These are phyloP conservation scores for Hestina assimilis DNA, from an alignment of 1,140 invertebrate genomes.

Conservation along the genomic window DNA sequence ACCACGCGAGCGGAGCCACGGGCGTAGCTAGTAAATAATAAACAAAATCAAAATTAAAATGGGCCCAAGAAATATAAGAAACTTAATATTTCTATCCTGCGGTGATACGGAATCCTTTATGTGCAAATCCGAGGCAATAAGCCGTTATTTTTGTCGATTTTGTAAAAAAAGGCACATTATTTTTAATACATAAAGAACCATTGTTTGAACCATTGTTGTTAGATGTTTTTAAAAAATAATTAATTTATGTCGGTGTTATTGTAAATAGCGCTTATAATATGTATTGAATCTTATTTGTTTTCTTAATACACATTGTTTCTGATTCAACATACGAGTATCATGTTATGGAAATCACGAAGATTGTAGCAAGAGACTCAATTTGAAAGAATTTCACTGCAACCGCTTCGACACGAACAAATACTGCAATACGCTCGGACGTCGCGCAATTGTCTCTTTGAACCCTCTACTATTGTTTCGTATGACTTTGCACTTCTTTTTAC, in stretches of 20 bases:
- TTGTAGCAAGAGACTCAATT: constrained; percentile 49
- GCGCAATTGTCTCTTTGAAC: constrained; percentile 39
- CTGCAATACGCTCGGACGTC: constrained; percentile 24
- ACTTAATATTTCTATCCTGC: too few species aligned
- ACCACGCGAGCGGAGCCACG: too few species aligned
- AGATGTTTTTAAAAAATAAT: too few species aligned
- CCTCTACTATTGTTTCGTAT: constrained; percentile 9
- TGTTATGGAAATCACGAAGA: constrained; percentile 39
- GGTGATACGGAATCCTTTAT: too few species aligned
- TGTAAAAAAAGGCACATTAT: too few species aligned
- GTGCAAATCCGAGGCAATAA: too few species aligned
- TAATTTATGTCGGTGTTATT: not conserved
- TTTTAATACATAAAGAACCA: too few species aligned
- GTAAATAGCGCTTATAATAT: constrained; percentile 14
- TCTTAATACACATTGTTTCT: constrained; percentile 5
- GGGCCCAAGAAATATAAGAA: too few species aligned
- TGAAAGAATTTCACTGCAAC: constrained; percentile 47
- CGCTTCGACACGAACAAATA: constrained; percentile 37
- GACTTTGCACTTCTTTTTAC: not conserved
- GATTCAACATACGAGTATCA: constrained; percentile 41
- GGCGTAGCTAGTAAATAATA: too few species aligned
- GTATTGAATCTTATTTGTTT: constrained; percentile 24
- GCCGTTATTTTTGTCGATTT: too few species aligned
- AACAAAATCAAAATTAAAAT: too few species aligned
- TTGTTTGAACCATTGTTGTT: too few species aligned